A percentile compares a stretch with the other conserved stretches of the same genome.
These are phyloP conservation scores for Oryzaephilus surinamensis DNA, from an alignment of 1,140 invertebrate genomes.

Conservation along the genomic window DNA sequence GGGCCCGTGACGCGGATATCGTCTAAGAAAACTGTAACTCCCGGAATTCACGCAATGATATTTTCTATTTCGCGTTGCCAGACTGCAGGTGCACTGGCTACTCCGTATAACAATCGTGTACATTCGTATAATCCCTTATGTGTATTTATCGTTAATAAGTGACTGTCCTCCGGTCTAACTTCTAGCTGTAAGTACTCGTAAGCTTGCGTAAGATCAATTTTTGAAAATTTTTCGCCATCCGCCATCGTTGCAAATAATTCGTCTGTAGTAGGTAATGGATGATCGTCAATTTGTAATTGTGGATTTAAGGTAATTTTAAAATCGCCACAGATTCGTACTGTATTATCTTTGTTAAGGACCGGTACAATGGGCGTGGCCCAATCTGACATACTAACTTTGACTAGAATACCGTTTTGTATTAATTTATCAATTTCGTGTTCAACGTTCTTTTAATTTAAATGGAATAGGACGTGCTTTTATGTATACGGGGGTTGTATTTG, in stretches of 20 bases:
- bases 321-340: conserved; percentile 34
- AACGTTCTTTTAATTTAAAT: conserved; percentile 11
- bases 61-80: conserved; percentile 30
- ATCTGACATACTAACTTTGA: background rate
- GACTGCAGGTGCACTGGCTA: conserved; percentile 19
- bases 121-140: conserved; percentile 23
- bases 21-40: conserved; percentile 6
- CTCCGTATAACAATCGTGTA: conserved; percentile 27
- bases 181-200: conserved; percentile 26
- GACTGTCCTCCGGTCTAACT: conserved; percentile 22
- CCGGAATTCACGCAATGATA: conserved; percentile 5
- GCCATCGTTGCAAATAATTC: too few relatives aligned
- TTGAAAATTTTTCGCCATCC: too few relatives aligned
- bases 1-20: conserved; percentile 7
- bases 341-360: conserved; percentile 13
- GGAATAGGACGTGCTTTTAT: too few relatives aligned
- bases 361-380: conserved; percentile 8
- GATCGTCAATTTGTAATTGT: conserved; percentile 10
- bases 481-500: too few relatives aligned
- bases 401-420: background rate
- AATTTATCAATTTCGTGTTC: conserved; percentile 7
- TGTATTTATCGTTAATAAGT: conserved; percentile 27
- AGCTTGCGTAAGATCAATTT: too few relatives aligned
- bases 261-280: too few relatives aligned
- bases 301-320: conserved; percentile 26